phyloP scores from a whole-genome alignment of 2,113 vertebrate species.

The Gadus chalcogrammus region DNA sequence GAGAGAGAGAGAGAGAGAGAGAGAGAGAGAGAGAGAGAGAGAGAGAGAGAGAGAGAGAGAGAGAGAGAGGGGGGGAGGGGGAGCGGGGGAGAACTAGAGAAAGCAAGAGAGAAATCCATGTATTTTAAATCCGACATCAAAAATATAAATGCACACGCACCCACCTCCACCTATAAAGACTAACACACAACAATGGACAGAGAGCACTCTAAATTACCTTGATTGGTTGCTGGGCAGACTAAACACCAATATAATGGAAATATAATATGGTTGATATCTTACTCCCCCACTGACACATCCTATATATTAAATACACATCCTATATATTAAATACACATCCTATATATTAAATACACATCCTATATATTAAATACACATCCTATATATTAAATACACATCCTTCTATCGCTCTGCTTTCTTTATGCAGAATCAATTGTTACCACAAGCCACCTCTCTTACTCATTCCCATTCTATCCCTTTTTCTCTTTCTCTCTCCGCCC shows the following conservation, averaged over 20 bases:
- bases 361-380: too few relatives aligned
- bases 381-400: slow-evolving; percentile 26
- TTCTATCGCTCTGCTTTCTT: slow-evolving; percentile 38
- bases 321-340: slow-evolving; percentile 28
- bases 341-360: slow-evolving; percentile 28
- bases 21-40: too few relatives aligned
- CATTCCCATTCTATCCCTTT: neutral
- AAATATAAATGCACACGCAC: slow-evolving; percentile 4
- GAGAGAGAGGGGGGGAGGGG: too few relatives aligned
- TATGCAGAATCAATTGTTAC: neutral
- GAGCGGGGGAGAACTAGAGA: too few relatives aligned
- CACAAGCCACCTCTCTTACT: neutral
- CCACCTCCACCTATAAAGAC: slow-evolving; percentile 8
- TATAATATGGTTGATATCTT: slow-evolving; percentile 46
- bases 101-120: too few relatives aligned
- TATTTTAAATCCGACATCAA: too few relatives aligned
- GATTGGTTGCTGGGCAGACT: slow-evolving; percentile 32
- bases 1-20: too few relatives aligned
- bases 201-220: slow-evolving; percentile 49
- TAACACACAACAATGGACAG: slow-evolving; percentile 5
- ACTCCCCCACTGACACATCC: slow-evolving; percentile 22
- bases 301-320: slow-evolving; percentile 26
- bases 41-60: too few relatives aligned
- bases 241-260: slow-evolving; percentile 31
- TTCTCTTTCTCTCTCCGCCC: neutral